phyloP scores from a whole-genome alignment of 2,888 invertebrate genomes.

The Cistogaster globosa region DNA sequence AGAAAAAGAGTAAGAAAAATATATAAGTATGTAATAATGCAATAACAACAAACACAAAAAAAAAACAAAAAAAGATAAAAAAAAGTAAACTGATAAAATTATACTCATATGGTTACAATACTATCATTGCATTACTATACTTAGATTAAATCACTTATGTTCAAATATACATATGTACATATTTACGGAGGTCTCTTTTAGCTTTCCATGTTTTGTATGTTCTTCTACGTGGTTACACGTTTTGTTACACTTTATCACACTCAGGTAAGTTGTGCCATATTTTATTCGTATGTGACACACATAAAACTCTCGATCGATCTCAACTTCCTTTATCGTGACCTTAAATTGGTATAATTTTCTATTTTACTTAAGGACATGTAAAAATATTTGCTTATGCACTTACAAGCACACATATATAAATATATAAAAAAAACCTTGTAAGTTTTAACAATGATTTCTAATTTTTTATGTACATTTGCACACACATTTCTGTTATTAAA shows the following conservation, averaged over 20 bases:
- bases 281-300: slow-evolving; percentile 55
- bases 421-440: background rate
- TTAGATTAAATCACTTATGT: background rate
- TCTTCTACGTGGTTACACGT: slow-evolving; percentile 65
- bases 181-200: background rate
- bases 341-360: slow-evolving; percentile 56
- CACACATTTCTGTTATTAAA: too few relatives aligned
- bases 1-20: too few relatives aligned
- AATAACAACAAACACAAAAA: too few relatives aligned
- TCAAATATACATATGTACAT: background rate
- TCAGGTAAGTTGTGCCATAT: slow-evolving; percentile 65
- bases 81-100: too few relatives aligned
- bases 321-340: slow-evolving; percentile 39
- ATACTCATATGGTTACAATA: too few relatives aligned
- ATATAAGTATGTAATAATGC: too few relatives aligned
- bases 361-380: slow-evolving; percentile 30
- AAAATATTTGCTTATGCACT: slow-evolving; percentile 6
- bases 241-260: slow-evolving; percentile 64
- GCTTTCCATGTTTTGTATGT: slow-evolving; percentile 53
- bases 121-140: too few relatives aligned
- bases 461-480: background rate
- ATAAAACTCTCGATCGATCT: slow-evolving; percentile 62
- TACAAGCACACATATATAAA: background rate
- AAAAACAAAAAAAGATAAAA: too few relatives aligned
- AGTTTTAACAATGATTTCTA: background rate